These are phyloP conservation scores for Protomyctophum bolini DNA, from an alignment of 2,113 vertebrate species.

Conservation along the genomic window DNA sequence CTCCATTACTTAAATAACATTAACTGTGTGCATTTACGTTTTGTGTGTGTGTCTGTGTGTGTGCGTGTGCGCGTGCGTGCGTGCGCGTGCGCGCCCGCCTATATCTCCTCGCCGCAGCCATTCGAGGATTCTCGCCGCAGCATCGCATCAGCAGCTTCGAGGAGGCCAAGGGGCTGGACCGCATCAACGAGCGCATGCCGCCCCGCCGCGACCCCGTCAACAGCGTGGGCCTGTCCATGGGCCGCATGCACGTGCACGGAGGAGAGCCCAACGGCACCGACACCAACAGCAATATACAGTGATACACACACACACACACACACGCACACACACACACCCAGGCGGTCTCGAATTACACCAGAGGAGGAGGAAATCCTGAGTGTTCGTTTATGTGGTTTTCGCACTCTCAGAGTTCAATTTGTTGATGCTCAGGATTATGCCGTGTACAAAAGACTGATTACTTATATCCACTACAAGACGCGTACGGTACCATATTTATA, in stretches of 20 bases:
- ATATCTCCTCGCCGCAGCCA: conserved; percentile 66
- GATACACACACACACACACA: conserved; percentile 54
- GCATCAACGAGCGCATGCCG: conserved; percentile 82
- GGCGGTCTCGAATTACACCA: no score
- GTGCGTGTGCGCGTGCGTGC: neutral
- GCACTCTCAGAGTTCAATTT: no score
- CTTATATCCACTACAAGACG: conserved; percentile 40
- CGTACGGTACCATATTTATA: conserved; percentile 56
- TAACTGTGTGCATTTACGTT: conserved; percentile 1
- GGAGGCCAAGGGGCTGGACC: conserved; percentile 82
- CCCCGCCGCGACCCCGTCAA: conserved; percentile 77
- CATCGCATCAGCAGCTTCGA: conserved; percentile 83
- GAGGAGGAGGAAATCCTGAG: no score
- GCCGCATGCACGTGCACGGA: conserved; percentile 76
- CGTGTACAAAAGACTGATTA: conserved; percentile 18
- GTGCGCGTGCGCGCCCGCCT: conserved; percentile 6
- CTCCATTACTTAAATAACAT: neutral
- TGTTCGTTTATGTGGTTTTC: no score
- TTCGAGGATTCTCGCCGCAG: conserved; percentile 84
- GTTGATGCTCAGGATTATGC: no score
- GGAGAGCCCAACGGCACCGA: conserved; percentile 83
- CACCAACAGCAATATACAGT: conserved; percentile 85
- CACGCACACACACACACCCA: conserved; percentile 13
- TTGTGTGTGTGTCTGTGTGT: conserved; percentile 6
- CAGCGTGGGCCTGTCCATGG: conserved; percentile 81